These are phyloP conservation scores for Danio jaintianensis DNA, from an alignment of 2,797 vertebrate genomes.

Conservation along the genomic window DNA sequence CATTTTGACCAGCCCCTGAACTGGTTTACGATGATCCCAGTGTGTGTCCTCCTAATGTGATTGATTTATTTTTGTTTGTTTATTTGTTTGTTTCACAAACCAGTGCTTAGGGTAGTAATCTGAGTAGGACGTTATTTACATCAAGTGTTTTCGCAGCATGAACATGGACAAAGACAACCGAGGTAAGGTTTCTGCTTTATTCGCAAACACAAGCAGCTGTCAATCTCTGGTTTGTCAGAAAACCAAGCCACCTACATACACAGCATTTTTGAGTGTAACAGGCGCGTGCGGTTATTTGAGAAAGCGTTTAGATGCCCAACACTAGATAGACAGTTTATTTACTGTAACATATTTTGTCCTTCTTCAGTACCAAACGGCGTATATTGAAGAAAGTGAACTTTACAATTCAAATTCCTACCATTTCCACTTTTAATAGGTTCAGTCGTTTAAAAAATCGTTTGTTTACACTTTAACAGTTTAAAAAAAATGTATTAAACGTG, in stretches of 20 bases:
- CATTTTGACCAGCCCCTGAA: background rate
- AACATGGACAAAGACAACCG: constrained; percentile 81
- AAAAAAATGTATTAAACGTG: background rate
- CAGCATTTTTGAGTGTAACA: background rate
- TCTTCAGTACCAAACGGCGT: background rate
- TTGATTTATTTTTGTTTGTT: background rate
- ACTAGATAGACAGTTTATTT: background rate
- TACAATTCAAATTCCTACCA: background rate
- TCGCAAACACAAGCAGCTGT: constrained; percentile 25
- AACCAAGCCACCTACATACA: background rate
- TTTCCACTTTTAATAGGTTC: background rate
- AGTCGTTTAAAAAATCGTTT: background rate
- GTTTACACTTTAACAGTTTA: background rate
- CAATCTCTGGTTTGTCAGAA: constrained; percentile 17
- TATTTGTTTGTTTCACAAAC: background rate
- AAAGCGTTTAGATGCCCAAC: background rate
- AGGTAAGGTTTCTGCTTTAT: constrained; percentile 69
- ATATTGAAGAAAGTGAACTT: background rate
- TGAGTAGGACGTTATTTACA: constrained; percentile 9
- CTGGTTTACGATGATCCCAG: constrained; percentile 2
- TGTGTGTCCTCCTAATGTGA: constrained; percentile 23
- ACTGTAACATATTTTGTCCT: background rate
- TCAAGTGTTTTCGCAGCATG: background rate
- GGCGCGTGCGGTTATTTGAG: background rate
- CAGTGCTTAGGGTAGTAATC: constrained; percentile 21